phyloP scores from a whole-genome alignment of 2,113 vertebrate genomes.

The Pseudolaguvia tuberculata region DNA sequence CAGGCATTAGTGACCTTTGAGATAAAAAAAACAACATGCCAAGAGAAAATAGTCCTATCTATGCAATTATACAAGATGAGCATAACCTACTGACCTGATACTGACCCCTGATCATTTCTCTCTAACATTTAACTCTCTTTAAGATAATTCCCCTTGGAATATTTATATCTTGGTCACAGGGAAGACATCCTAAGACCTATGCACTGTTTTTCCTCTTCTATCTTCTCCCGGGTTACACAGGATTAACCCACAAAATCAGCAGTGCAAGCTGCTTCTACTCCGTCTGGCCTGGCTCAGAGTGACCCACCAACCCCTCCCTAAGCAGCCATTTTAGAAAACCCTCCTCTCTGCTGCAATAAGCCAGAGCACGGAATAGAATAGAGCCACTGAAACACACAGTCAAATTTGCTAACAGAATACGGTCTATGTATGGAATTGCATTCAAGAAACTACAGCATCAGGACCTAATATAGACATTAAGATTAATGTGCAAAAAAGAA shows the following conservation, averaged over 20 bases:
- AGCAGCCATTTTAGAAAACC: conserved; percentile 45
- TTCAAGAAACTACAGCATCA: neutral
- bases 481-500: neutral
- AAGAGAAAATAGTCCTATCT: neutral
- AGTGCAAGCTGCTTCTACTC: conserved; percentile 61
- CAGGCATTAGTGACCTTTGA: conserved; percentile 6
- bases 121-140: conserved; percentile 30
- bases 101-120: conserved; percentile 7
- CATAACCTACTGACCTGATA: neutral
- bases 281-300: conserved; percentile 13
- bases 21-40: neutral
- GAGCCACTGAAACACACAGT: neutral
- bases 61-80: neutral
- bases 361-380: conserved; percentile 7
- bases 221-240: conserved; percentile 61
- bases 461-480: neutral
- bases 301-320: conserved; percentile 37
- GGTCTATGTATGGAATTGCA: neutral
- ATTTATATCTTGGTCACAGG: conserved; percentile 29
- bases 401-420: neutral
- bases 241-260: conserved; percentile 68
- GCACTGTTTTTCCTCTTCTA: conserved; percentile 14
- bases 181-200: conserved; percentile 25
- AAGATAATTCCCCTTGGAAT: conserved; percentile 35
- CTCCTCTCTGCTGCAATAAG: conserved; percentile 20